Base-by-base conservation (phyloP, 2,797 vertebrate species). In the Malurus splendens region DNA sequence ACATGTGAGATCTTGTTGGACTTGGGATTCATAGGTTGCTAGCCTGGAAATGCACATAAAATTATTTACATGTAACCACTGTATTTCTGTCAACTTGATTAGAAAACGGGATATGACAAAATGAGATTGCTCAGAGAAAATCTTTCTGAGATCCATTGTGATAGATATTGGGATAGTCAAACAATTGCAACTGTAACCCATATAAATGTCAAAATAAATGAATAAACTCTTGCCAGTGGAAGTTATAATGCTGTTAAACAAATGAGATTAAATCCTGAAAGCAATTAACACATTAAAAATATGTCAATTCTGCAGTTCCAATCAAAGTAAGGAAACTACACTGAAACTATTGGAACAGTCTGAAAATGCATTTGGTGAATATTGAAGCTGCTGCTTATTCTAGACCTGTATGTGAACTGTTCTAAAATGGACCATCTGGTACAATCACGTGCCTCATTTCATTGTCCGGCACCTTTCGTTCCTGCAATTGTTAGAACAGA, bases 171-270 rank as follows among this genome's bases (percentile, higher is more conserved):
- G 88, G 75, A 74, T 44, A 62, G 89, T n/a, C 27, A 91, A 94
- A 68, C 66, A 93, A 91, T 92, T 62, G 65, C 44, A 81, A 57
- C 73, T 20, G 39, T 20, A 36, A 41, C 38, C 45, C 52, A 44
- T 73, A 88, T 52, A 65, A 93, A 86, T 82, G 39, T 90, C 48
- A 93, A 89, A 75, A 92, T 75, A 92, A 93, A 79, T 86, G 14
- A 94, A 71, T 71, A 91, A 90, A 90, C 70, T 36, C 54, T 81
- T 85, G 50, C 84, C 71, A 82, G 50, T 60, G 12, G 39, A 94
- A 93, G 81, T 82, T 89, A 91, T 51, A 81, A 75, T 60, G 39
- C 55, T 89, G 64, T 86, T 89, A 92, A 92, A 92, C 27, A 90
- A 27, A 91, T 62, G 44, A 90, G 62, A 92, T 91, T 87, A 74